A percentile compares a stretch with the other conserved stretches of the same genome.
Conservation (phyloP, 23 tunicate species). For the Aplidium turbinatum region DNA sequence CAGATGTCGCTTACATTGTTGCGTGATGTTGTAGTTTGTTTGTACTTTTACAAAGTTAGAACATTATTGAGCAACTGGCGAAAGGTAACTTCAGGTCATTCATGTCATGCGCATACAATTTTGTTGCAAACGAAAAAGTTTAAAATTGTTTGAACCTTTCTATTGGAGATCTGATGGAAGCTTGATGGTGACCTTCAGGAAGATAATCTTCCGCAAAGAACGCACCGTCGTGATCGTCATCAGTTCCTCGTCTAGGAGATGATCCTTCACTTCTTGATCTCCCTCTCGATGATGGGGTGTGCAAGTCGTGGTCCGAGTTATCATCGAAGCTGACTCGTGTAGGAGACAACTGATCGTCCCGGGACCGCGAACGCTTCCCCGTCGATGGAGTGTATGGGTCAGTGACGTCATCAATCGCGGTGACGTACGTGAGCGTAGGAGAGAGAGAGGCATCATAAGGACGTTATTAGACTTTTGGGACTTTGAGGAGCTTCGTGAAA, state of each 20-base stretch:
- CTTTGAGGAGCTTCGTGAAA: slow-evolving; percentile 23
- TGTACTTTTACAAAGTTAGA: no score
- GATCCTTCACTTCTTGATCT: background rate
- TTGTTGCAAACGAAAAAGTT: no score
- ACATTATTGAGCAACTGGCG: no score
- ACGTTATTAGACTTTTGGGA: slow-evolving; percentile 22
- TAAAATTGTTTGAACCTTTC: slow-evolving; percentile 11
- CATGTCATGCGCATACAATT: no score
- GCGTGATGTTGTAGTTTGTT: no score
- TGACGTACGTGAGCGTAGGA: slow-evolving; percentile 49
- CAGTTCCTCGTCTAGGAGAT: slow-evolving; percentile 26
- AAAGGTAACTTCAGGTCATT: no score
- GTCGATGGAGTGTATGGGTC: slow-evolving; percentile 26
- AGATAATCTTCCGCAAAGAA: slow-evolving; percentile 55
- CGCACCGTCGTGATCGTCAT: slow-evolving; percentile 34
- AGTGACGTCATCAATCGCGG: slow-evolving; percentile 33
- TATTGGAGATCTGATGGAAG: background rate
- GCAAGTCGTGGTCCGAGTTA: slow-evolving; percentile 25
- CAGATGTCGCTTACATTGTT: no score
- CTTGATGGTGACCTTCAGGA: slow-evolving; percentile 16
- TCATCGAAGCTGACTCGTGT: slow-evolving; percentile 37
- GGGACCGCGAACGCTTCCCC: slow-evolving; percentile 2
- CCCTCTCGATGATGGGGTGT: slow-evolving; percentile 24
- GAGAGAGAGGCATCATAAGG: slow-evolving; percentile 36
- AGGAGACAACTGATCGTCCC: background rate